These are phyloP conservation scores for Catostylus mosaicus DNA, from an alignment of 30 jellyfish, hydroid and myxozoan genomes.

Conservation along the genomic window DNA sequence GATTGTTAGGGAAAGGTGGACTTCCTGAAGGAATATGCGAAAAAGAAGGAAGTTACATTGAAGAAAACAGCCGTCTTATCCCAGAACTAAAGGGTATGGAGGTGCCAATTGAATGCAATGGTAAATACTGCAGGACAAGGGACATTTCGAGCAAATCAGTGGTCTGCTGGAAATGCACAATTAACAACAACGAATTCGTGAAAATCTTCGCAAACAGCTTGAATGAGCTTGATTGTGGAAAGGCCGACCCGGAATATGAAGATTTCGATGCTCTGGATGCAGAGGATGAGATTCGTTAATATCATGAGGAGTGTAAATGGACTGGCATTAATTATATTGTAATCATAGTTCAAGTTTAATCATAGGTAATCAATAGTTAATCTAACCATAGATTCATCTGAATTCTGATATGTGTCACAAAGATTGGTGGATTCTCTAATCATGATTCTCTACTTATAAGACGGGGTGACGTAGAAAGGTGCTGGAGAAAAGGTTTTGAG, in stretches of 20 bases:
- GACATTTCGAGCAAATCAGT: no score
- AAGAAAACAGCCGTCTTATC: neutral
- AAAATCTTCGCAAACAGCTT: neutral
- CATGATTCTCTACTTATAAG: no score
- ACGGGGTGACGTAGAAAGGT: no score
- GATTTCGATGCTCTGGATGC: neutral
- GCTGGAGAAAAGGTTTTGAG: no score
- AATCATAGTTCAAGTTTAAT: no score
- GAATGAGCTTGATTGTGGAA: neutral
- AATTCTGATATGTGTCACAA: no score
- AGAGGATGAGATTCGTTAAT: neutral
- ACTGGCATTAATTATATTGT: no score
- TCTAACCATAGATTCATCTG: no score
- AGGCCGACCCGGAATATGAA: neutral
- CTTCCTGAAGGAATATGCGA: neutral
- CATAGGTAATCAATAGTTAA: no score
- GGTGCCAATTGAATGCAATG: conserved; percentile 18
- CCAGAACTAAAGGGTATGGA: neutral
- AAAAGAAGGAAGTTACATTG: neutral
- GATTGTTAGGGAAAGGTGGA: neutral
- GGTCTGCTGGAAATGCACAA: conserved; percentile 23
- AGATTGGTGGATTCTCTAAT: no score
- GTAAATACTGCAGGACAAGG: conserved; percentile 25
- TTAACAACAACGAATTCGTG: neutral
- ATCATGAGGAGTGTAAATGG: no score